Conservation (phyloP, 2,888 invertebrate species). For the Caenorhabditis afra region DNA sequence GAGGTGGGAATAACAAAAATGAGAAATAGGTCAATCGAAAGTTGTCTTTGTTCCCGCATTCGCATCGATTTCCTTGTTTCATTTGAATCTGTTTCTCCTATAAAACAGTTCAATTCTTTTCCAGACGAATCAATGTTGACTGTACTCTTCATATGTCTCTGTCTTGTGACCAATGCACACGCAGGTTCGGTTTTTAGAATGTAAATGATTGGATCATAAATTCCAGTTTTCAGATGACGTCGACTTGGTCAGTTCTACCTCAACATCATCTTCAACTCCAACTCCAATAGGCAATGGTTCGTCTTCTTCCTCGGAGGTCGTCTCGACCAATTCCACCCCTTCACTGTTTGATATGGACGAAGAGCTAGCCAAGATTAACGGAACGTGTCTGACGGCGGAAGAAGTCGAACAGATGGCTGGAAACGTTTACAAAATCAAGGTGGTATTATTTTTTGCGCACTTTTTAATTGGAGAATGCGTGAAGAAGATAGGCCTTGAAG, state of each 20-base stretch:
- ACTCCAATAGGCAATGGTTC: too few relatives aligned
- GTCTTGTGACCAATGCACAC: constrained; percentile 5
- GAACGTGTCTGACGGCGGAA: constrained; percentile 23
- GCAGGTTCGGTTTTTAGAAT: constrained; percentile 1
- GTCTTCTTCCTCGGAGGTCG: too few relatives aligned
- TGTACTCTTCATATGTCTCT: neutral
- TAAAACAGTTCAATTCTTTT: too few relatives aligned
- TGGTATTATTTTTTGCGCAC: constrained; percentile 13
- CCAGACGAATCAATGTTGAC: constrained; percentile 3
- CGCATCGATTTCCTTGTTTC: neutral
- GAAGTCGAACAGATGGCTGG: constrained; percentile 38
- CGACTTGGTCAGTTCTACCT: too few relatives aligned
- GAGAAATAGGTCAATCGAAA: too few relatives aligned
- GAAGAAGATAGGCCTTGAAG: constrained; percentile 24
- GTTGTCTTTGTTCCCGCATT: neutral
- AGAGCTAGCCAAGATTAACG: constrained; percentile 50
- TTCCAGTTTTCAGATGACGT: too few relatives aligned
- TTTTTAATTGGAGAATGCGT: constrained; percentile 28
- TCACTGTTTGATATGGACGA: constrained; percentile 10
- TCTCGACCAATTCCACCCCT: constrained; percentile 6
- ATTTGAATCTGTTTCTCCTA: too few relatives aligned
- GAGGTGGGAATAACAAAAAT: too few relatives aligned
- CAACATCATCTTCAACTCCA: too few relatives aligned
- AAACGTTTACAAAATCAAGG: constrained; percentile 24
- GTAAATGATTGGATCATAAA: too few relatives aligned